Base-by-base conservation (phyloP, 2,888 invertebrate genomes). In the Cephus pygmeus region DNA sequence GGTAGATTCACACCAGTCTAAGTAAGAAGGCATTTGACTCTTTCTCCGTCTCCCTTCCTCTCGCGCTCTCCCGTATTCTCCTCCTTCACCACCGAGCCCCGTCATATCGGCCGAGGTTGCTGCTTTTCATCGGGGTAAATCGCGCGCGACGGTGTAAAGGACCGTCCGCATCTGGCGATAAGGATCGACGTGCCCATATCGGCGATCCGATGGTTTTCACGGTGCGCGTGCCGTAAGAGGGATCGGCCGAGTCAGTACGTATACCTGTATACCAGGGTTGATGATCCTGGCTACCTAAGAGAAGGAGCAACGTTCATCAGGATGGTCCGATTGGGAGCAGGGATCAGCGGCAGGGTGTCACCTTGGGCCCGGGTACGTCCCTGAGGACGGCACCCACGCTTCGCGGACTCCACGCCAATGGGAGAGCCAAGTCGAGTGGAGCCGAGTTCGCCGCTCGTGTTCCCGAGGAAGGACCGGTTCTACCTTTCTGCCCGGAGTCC, bases 401-500 rank as follows among this genome's bases (percentile, higher is more conserved):
- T 84, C 81, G 80, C 68, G 77, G 77, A 79, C 77, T 79, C 83
- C 84, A 86, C 87, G 88, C 87, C 88, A 87, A 87, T 88, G 88
- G 81, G 77, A 79, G 80, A 33, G 33, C 78, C 83, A 82, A 85
- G 84, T 83, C 83, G 85, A 84, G 81, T 77, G 77, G 79, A 79
- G 81, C 75, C 80, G 75, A 82, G 82, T 33, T 71, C 31, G 71
- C 71, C 31, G 71, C 4, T 71, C 71, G 71, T 33, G 33, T 34
- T 71, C 71, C 81, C 79, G 82, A 81, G 77, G 80, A 82, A 85
- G 86, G 88, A 88, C 88, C 88, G 88, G 88, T 88, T 88, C 86
- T 86, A 85, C 30, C 35, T 34, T 34, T 74, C 74, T 34, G 30
- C 34, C 31, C 35, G 74, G 12, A 74, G 34, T 35, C 74, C 30